Evolutionary conservation across 2,113 vertebrate genomes (phyloP), one percentile per base, ranked within the genome.

Genomic region (Mandrillus leucophaeus): DNA sequence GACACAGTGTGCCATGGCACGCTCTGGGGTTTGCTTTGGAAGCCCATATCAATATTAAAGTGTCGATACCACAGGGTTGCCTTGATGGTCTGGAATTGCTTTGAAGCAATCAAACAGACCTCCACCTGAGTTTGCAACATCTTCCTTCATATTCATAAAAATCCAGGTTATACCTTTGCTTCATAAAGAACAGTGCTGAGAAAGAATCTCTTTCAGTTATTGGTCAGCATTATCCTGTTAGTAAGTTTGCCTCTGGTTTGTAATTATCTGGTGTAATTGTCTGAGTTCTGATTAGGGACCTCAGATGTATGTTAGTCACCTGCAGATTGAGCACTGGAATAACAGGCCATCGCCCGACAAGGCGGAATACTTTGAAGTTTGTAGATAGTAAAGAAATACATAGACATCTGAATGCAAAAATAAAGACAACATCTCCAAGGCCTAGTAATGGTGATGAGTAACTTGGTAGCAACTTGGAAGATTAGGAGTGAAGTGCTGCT

Each of bases 361-460:
- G 75, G 6, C 3, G 48, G 43, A 89, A 50, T 38, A 83, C 50
- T 78, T 89, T 32, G 61, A n/a, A 27, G 25, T 81, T 27, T 95
- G 22, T 79, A 50, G n/a, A n/a, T 35, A 55, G 43, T 22, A 3
- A 64, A 95, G 35, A 59, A 88, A 85, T 66, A 66, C 50, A 35
- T 64, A 79, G 55, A 76, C 35, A 76, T 86, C 45, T 95, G 57
- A 83, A 86, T 40, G 78, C 3, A 95, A 96, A 88, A 86, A 48
- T 38, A 59, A 76, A 25, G 45, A 90, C 75, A 96, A 68, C 5
- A 5, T 80, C 32, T 79, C 5, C 18, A 45, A 59, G 32, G 7
- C 88, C 68, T 75, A 72, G 13, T 27, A 75, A 25, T 78, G 27
- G 40, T 16, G 43, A 64, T 25, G 23, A 66, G 18, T 79, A 72